Base-by-base conservation (phyloP, 2,797 vertebrate species). In the Telmatherina bonti region DNA sequence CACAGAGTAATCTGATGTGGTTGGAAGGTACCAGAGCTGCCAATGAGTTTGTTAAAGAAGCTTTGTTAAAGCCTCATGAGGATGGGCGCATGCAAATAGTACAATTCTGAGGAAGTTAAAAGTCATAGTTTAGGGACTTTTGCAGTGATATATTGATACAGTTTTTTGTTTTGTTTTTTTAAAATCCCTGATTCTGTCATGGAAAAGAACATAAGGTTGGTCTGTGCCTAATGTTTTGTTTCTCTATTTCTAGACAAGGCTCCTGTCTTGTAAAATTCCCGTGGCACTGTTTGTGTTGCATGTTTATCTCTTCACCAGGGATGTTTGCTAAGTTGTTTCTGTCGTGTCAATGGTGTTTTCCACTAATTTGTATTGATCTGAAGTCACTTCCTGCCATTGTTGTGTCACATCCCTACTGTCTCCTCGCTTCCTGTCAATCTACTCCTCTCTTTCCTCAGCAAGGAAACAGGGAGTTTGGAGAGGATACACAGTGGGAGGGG, bases 321-420 rank as follows among this genome's bases (percentile, higher is more conserved):
- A 85, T 84, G 88, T 90, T 92, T 93, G 89, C 87, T 68, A 35
- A 72, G 63, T 64, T 7, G 12, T 35, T 74, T 65, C 80, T 82
- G 85, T 74, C 68, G 57, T 80, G 69, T 84, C 27, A 43, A 43
- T 84, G 83, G 79, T 84, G 74, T 89, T 89, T 77, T 67, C 66
- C 72, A 29, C 79, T 89, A 82, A 93, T 93, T 92, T 88, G 65
- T 67, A 81, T 90, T 70, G 85, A 92, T 93, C 87, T 93, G 82
- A 89, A 90, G 90, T 85, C 83, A 86, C 88, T 90, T 95, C 93
- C 93, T 92, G 89, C 84, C 84, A 94, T 95, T 95, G 93, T 95
- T 93, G 87, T 85, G 84, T 82, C 87, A 90, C 82, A 82, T 92
- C 91, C 90, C 79, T 62, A 71, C 91, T 93, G 93, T 94, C 94